phyloP scores from a whole-genome alignment of 2,797 vertebrate genomes.

The Liasis olivaceus region DNA sequence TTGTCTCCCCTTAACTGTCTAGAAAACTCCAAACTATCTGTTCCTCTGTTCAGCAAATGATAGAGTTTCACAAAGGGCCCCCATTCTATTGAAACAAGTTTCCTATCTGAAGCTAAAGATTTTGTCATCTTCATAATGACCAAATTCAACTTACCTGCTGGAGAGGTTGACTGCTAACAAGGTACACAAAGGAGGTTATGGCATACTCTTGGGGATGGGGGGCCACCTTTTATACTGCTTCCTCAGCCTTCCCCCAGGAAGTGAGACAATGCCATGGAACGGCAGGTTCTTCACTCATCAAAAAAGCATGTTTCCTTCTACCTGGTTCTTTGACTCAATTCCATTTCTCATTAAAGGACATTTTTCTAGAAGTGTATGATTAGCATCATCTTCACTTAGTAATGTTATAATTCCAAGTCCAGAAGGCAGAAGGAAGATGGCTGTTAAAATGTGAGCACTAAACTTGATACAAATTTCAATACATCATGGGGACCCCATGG shows the following conservation, averaged over 20 bases:
- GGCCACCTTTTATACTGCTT: neutral
- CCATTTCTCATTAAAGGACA: neutral
- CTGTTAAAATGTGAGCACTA: neutral
- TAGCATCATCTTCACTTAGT: neutral
- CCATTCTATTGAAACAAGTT: neutral
- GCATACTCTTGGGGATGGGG: neutral
- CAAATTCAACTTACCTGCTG: conserved; percentile 4
- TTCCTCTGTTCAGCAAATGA: neutral
- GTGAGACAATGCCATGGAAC: neutral
- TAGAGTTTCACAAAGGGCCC: neutral
- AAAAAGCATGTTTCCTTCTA: neutral
- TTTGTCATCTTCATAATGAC: neutral
- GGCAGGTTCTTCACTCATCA: neutral
- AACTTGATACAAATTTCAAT: neutral
- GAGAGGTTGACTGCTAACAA: neutral
- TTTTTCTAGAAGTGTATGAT: neutral
- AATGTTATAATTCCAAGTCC: neutral
- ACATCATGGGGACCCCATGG: neutral
- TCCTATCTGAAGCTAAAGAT: neutral
- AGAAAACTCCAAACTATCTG: too few relatives aligned
- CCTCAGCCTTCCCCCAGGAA: neutral
- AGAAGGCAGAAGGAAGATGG: neutral
- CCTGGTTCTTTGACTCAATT: neutral
- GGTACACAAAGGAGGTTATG: neutral
- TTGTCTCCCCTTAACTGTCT: neutral